Evolutionary conservation across 2,113 vertebrate genomes (phyloP).

Genomic region (Piaya cayana): DNA sequence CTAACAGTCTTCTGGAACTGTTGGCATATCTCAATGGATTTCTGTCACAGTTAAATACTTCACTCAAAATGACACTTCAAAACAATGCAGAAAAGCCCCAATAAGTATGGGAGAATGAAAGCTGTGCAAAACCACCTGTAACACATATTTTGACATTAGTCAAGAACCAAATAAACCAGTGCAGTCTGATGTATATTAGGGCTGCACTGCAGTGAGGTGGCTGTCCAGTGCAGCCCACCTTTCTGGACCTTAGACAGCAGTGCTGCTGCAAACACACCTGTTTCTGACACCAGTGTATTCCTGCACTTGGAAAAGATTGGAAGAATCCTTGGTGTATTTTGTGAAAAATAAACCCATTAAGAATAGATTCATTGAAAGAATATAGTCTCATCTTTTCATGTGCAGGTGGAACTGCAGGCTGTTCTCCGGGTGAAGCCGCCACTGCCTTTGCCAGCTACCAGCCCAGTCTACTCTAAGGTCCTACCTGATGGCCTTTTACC

Average conservation of each 20-base stretch:
- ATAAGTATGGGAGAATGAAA: background rate
- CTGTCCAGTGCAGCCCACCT: no score
- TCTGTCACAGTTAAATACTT: background rate
- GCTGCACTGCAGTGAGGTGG: background rate
- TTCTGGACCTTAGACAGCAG: background rate
- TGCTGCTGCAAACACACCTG: accelerated
- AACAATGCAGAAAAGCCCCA: background rate
- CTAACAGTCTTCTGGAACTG: background rate
- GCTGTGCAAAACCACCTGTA: background rate
- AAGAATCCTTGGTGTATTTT: background rate
- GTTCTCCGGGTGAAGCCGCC: background rate
- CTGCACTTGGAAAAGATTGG: background rate
- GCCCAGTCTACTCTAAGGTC: no score
- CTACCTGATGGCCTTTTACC: accelerated
- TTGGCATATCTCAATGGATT: background rate
- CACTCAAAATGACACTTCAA: background rate
- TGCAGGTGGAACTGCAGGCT: background rate
- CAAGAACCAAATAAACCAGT: background rate
- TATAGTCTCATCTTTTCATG: accelerated
- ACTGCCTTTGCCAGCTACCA: background rate
- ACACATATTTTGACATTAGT: background rate
- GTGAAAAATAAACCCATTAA: background rate
- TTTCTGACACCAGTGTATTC: background rate
- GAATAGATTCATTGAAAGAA: accelerated
- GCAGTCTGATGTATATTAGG: no score